Evolutionary conservation across 2,113 vertebrate species (phyloP).

Genomic region (Orientallactaga bullata): DNA sequence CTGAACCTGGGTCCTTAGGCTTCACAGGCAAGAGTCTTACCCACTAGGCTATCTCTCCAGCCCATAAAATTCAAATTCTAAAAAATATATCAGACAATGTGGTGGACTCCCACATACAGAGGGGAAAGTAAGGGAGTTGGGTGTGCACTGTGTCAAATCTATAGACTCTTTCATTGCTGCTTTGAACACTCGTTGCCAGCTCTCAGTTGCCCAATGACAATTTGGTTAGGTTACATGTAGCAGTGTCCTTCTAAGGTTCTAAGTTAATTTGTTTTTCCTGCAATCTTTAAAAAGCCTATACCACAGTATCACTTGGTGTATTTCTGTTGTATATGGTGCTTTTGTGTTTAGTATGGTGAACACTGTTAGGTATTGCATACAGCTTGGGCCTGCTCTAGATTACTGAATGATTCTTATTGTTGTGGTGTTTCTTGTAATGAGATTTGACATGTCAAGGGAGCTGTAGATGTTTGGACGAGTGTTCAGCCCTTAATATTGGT

Average conservation of each 20-base stretch:
- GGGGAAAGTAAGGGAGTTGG: background rate
- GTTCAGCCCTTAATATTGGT: slow-evolving; percentile 54
- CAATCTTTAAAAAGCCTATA: slow-evolving; percentile 1
- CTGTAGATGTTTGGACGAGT: background rate
- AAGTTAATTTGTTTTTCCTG: background rate
- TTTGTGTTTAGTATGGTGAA: background rate
- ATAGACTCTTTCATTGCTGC: accelerated
- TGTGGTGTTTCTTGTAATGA: slow-evolving; percentile 53
- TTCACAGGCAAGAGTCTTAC: too few relatives aligned
- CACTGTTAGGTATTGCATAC: background rate
- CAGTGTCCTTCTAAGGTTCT: background rate
- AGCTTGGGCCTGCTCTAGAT: slow-evolving; percentile 7
- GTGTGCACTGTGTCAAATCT: background rate
- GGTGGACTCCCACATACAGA: background rate
- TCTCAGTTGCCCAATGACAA: background rate
- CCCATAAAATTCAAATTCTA: slow-evolving; percentile 5
- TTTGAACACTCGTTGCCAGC: background rate
- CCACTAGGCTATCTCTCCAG: too few relatives aligned
- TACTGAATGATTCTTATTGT: background rate
- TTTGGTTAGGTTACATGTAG: background rate
- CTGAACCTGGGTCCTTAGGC: background rate
- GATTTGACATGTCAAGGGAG: slow-evolving; percentile 39
- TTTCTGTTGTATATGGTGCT: slow-evolving; percentile 1
- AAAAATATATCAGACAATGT: background rate
- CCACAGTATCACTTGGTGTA: background rate